Evolutionary conservation across 2,113 vertebrate genomes (phyloP), one percentile per base, ranked within the genome.

Genomic region (Pituophis catenifer): DNA sequence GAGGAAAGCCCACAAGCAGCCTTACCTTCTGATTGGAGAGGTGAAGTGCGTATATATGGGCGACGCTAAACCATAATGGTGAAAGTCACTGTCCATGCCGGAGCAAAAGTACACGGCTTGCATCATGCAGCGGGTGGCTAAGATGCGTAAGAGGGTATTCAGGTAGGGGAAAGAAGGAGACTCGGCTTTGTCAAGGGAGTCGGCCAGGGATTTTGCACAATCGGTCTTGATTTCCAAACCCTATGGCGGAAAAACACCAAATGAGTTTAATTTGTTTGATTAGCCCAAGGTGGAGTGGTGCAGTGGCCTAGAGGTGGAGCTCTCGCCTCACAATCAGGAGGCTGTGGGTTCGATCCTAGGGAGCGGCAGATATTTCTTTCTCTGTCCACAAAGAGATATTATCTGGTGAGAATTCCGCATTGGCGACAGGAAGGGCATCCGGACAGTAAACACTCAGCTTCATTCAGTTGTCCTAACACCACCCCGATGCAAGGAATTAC

Each of bases 1-100:
- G 89, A 93, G 93, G 70, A 3, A 90, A 12, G 75, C 86, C 50
- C 0, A 0, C 57, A 93, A 90, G 75, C 57, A 89, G 10, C n/a
- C 33, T 8, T 98, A 99, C 99, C 99, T 99, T 97, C 99, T 98
- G 90, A 99, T 99, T 9, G 99, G 99, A 7, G 99, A 99, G 2
- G 99, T 99, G 94, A 99, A 99, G 96, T 99, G 99, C 38, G 99
- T 99, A 91, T 99, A 99, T 96, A 99, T 99, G 90, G 99, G 98
- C 0, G 99, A 99, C 0, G 99, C 99, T 86, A 99, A 98, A 93
- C 99, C 99, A 13, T 99, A 99, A 95, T 99, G 99, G 97, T 98
- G 98, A 95, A 99, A 99, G 95, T 99, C 99, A 23, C 93, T 98
- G 96, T 99, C 99, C 99, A 99, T 99, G 92, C 99, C 99, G 0